Percentiles rank a stretch among this genome's conserved stretches.
Conservation (phyloP, 2,797 vertebrate genomes). For the Eidolon dupreanum region DNA sequence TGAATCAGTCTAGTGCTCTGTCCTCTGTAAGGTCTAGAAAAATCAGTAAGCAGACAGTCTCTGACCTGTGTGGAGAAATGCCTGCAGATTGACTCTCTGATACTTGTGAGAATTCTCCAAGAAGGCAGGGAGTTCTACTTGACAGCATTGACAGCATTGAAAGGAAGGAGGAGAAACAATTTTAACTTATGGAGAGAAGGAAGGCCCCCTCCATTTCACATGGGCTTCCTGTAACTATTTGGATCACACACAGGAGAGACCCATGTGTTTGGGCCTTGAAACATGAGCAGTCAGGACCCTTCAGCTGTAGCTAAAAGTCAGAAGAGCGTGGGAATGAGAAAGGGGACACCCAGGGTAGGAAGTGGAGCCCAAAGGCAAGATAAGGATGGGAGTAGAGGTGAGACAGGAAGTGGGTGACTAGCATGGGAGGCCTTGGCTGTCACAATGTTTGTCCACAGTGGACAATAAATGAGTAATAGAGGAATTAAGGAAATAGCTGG, state of each 20-base stretch:
- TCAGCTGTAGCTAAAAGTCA: not conserved
- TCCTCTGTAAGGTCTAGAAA: not conserved
- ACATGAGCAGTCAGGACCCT: not conserved
- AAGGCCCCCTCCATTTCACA: accelerated
- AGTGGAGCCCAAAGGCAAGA: not conserved
- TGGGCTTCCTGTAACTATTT: not conserved
- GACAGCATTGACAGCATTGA: not conserved
- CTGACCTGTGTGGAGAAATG: not conserved
- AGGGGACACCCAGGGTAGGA: not conserved
- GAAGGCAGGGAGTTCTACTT: not conserved
- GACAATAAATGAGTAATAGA: not conserved
- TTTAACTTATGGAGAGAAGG: not conserved
- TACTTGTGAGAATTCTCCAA: not conserved
- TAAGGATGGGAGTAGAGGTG: not conserved
- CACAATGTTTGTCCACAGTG: not conserved
- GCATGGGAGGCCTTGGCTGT: not conserved
- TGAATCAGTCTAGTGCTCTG: not conserved
- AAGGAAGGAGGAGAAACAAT: not conserved
- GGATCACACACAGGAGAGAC: not conserved
- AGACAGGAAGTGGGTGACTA: not conserved
- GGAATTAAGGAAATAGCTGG: not conserved
- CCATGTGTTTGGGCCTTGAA: not conserved
- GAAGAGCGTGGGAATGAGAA: not conserved
- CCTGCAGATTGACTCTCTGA: not conserved
- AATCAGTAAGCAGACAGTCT: not conserved